Base-by-base conservation (phyloP, 2,113 vertebrate genomes). In the Emydocephalus ijimae region DNA sequence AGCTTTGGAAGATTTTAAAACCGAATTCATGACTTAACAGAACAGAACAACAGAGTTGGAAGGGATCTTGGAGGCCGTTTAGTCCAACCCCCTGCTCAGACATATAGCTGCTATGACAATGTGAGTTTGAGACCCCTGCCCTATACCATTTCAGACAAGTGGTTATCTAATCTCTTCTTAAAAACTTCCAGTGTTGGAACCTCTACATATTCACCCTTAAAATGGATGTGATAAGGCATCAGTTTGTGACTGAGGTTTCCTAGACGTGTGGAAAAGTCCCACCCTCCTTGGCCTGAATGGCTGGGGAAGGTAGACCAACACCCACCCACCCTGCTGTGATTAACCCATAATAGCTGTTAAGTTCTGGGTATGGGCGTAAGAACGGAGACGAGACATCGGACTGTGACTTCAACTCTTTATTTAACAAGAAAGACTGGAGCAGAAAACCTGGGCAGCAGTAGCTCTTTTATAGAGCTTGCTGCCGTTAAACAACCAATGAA, bases 251-350 rank as follows among this genome's bases (percentile, higher is more conserved):
- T 43, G 74, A 21, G 6, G 18, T 81, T 81, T 20, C 74, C 34
- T 21, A 81, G 18, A 39, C 2, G 18, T 20, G 34, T 81, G 34
- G 74, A 20, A 39, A 7, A 43, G 6, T 10, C 18, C 34, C 74
- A 81, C 39, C 74, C 74, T 81, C 74, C 34, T 81, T 3, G 34
- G 34, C 74, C 8, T 43, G 34, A 34, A 21, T 39, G 34, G 69
- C 34, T 39, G 34, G 69, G 34, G 18, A 81, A 39, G 34, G 34
- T 81, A 21, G 15, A 39, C 69, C 69, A 81, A 39, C 0, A 52
- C n/a, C 14, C n/a, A 1, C 14, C 0, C 26, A 4, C 4, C 64
- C 64, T 15, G 15, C 1, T 20, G 2, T 2, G 6, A 6, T 39
- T 81, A 81, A 39, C 69, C 69, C 6, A 18, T 18, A 81, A 39